Conservation (phyloP, 2,888 invertebrate species). For the Actias luna region DNA sequence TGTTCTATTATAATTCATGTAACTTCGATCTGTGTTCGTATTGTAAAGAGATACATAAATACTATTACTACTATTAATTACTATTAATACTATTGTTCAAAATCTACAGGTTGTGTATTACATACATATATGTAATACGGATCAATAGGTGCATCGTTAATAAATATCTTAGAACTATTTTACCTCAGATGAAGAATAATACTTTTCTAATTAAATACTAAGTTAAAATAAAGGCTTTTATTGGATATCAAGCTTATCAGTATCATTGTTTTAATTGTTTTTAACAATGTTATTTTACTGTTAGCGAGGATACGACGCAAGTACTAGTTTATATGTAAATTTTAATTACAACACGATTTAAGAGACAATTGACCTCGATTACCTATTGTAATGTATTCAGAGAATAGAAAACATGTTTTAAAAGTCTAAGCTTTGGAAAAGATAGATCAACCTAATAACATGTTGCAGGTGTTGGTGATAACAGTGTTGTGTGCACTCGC, state of each 20-base stretch:
- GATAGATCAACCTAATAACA: background rate
- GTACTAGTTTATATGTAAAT: background rate
- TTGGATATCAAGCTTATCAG: background rate
- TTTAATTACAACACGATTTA: background rate
- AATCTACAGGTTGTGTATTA: background rate
- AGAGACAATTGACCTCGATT: background rate
- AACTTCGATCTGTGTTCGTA: background rate
- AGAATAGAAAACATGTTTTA: background rate
- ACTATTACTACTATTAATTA: background rate
- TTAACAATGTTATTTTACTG: background rate
- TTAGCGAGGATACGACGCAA: background rate
- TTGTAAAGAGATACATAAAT: background rate
- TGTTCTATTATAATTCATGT: constrained; percentile 4
- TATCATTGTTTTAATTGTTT: background rate
- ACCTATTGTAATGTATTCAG: background rate
- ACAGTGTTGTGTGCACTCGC: constrained; percentile 46
- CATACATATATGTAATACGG: background rate
- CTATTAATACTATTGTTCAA: background rate
- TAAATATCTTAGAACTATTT: background rate
- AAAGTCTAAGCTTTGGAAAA: background rate
- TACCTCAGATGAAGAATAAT: background rate
- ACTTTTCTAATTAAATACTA: background rate
- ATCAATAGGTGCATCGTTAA: background rate
- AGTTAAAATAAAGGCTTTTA: background rate
- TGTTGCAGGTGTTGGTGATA: constrained; percentile 48